phyloP scores from a whole-genome alignment of 2,113 vertebrate genomes.

The Acrocephalus arundinaceus region DNA sequence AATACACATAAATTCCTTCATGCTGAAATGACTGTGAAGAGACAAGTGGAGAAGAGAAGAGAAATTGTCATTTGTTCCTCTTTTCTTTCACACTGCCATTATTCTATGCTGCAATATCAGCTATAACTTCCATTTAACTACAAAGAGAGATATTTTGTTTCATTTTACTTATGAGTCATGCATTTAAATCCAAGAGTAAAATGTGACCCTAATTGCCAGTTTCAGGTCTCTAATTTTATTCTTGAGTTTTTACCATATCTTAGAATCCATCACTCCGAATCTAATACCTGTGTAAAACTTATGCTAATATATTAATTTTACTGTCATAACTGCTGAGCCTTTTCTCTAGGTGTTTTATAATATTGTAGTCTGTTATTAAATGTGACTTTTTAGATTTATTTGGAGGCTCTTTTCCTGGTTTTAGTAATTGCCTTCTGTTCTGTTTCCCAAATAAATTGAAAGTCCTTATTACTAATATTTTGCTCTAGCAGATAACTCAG shows the following conservation, averaged over 20 bases:
- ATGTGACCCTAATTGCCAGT: background rate
- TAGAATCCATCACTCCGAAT: background rate
- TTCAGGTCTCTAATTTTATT: background rate
- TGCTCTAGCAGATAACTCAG: background rate
- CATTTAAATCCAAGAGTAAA: background rate
- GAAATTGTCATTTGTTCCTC: background rate
- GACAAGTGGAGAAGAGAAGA: no score
- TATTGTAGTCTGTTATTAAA: background rate
- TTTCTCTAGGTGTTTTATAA: background rate
- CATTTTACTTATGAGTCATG: background rate
- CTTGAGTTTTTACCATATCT: background rate
- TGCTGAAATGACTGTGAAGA: background rate
- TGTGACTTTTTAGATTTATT: background rate
- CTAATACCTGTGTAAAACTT: background rate
- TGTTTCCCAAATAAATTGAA: background rate
- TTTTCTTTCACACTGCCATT: background rate
- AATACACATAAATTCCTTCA: background rate
- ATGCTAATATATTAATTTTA: background rate
- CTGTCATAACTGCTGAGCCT: background rate
- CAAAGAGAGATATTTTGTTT: background rate
- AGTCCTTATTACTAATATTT: background rate
- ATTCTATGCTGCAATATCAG: background rate
- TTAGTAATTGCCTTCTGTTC: background rate
- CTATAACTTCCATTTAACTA: background rate
- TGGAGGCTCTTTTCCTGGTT: background rate